Percentiles rank a stretch among this genome's conserved stretches.
These are phyloP conservation scores for Helogale parvula DNA, from an alignment of 2,113 vertebrate species.

Conservation along the genomic window DNA sequence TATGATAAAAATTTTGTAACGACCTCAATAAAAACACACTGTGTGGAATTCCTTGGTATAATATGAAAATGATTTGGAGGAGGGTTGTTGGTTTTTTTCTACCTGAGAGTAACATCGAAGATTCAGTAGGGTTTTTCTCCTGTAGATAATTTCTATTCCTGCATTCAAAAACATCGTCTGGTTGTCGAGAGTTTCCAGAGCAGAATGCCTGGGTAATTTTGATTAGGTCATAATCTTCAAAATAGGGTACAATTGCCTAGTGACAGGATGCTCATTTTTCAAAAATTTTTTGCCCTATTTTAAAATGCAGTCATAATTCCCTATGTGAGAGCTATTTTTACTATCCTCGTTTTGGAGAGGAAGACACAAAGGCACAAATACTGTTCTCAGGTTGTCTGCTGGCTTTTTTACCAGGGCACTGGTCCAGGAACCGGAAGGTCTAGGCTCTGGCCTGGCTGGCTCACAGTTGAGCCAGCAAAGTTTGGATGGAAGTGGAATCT, in stretches of 20 bases:
- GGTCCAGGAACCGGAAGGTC: not conserved
- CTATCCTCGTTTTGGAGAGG: not conserved
- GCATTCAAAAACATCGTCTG: conserved; percentile 19
- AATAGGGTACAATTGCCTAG: not conserved
- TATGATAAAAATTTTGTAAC: not conserved
- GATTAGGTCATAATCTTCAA: conserved; percentile 62
- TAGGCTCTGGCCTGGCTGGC: not conserved
- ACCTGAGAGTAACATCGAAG: not conserved
- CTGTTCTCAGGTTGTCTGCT: not conserved
- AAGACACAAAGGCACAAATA: conserved; percentile 17
- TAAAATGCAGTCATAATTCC: conserved; percentile 24
- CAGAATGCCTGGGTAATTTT: conserved; percentile 40
- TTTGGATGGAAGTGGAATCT: not conserved
- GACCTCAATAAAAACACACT: not conserved
- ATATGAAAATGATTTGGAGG: not conserved
- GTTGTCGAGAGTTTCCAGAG: not conserved
- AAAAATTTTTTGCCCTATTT: not conserved
- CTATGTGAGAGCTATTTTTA: conserved; percentile 35
- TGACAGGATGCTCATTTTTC: conserved; percentile 46
- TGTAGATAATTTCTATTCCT: conserved; percentile 36
- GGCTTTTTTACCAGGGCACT: not conserved
- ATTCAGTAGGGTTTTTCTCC: not conserved
- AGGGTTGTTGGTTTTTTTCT: fast-evolving
- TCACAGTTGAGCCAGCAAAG: fast-evolving
- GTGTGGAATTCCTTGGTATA: not conserved